Conservation (phyloP, 2,797 vertebrate genomes). For the Masticophis lateralis region DNA sequence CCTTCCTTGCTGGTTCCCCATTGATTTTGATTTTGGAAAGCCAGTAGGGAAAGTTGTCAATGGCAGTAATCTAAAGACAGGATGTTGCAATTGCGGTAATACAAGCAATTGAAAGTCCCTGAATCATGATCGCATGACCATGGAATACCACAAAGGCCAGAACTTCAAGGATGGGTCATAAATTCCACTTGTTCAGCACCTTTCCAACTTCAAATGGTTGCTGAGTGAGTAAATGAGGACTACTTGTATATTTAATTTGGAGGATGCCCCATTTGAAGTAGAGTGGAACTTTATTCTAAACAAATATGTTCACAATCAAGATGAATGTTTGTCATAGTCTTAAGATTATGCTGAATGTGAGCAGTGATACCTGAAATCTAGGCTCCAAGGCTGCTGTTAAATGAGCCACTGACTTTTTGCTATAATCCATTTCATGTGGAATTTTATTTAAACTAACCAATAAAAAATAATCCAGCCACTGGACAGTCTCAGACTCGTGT, state of each 20-base stretch:
- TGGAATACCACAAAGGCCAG: neutral
- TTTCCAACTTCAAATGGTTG: neutral
- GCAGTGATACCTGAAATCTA: conserved; percentile 10
- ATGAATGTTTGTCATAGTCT: conserved; percentile 12
- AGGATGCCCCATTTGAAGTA: neutral
- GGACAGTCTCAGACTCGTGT: neutral
- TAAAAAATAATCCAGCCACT: conserved; percentile 20
- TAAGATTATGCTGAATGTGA: conserved; percentile 23
- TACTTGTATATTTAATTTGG: neutral
- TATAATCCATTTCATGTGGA: conserved; percentile 21
- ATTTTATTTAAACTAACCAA: conserved; percentile 20
- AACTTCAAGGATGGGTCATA: neutral
- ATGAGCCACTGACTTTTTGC: conserved; percentile 27
- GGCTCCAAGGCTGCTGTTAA: conserved; percentile 17
- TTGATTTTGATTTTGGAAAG: neutral
- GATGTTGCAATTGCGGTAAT: neutral
- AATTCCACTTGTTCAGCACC: neutral
- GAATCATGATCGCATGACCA: neutral
- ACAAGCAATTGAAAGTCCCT: neutral
- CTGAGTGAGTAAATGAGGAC: neutral
- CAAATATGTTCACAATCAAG: neutral
- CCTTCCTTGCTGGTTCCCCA: neutral
- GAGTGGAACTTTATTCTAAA: neutral
- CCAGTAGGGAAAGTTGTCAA: neutral
- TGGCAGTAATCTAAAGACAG: neutral